Base-by-base conservation (phyloP, 2,113 vertebrate genomes). In the Oryzias woworae region DNA sequence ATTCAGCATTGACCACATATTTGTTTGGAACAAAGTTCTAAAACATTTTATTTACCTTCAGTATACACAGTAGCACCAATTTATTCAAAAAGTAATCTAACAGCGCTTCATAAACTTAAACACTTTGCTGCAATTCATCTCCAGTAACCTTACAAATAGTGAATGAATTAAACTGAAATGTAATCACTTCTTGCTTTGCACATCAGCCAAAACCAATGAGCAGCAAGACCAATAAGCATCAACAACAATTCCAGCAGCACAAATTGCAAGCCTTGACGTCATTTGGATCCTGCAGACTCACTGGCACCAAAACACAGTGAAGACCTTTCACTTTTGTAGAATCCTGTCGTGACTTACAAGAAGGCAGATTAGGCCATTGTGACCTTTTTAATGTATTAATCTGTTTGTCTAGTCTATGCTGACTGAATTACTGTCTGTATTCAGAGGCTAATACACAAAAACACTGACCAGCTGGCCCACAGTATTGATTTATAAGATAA, bases 401-500 rank as follows among this genome's bases (percentile, higher is more conserved):
- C 81, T 85, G 80, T 87, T 90, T 85, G 76, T 82, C 85, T 87
- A 84, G 82, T 87, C 88, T 78, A 78, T 84, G 71, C 73, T 80
- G 80, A 85, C 81, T 85, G 69, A 66, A 91, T 92, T 90, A 91
- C 86, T 88, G 89, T 91, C 88, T 58, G 41, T 80, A 76, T 82
- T 81, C 75, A 62, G 74, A 66, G 75, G 75, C 88, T 88, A 88
- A 91, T 85, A 86, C 66, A 71, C 20, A 78, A 87, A 90, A 88
- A 92, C 90, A 83, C 70, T 87, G 80, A 75, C 90, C 91, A 91
- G 87, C 87, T 87, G 85, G 86, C 85, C 85, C 64, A 17, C 67
- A 69, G 59, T 87, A 91, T 90, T 82, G 88, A 90, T 89, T 90
- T 89, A 89, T 87, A 75, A 75, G 85, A 78, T 75, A 85, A 89